Evolutionary conservation across 2,888 invertebrate species (phyloP).

Genomic region (Pomacea canaliculata): DNA sequence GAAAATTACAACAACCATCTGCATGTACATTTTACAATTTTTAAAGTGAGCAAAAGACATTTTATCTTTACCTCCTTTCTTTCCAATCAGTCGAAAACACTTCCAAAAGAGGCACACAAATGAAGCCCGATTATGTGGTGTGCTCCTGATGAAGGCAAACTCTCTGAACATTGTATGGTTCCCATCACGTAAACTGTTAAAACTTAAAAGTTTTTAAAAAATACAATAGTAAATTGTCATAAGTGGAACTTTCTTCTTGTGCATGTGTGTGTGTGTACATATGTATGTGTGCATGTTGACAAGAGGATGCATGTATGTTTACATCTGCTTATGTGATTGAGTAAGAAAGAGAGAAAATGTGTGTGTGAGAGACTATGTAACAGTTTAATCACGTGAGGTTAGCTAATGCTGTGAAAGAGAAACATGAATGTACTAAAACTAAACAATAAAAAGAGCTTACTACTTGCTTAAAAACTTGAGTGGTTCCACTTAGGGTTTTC

Average conservation of each 20-base stretch:
- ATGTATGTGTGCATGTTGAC: background rate
- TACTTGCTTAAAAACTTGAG: constrained; percentile 68
- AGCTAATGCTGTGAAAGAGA: no score
- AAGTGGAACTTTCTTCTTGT: background rate
- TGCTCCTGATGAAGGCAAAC: constrained; percentile 62
- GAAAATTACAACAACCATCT: no score
- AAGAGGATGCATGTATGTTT: background rate
- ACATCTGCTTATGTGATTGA: no score
- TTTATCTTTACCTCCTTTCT: constrained; percentile 63
- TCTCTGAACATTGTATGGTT: constrained; percentile 69
- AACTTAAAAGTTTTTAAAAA: constrained; percentile 49
- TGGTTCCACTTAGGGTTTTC: constrained; percentile 68
- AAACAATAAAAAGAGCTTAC: constrained; percentile 52
- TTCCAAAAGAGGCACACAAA: constrained; percentile 68
- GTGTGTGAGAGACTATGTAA: no score
- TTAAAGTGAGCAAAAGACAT: no score
- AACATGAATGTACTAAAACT: no score
- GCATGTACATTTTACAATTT: no score
- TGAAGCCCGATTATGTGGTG: constrained; percentile 67
- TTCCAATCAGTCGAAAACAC: constrained; percentile 66
- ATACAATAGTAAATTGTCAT: background rate
- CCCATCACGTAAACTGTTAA: constrained; percentile 64
- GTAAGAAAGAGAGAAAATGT: no score
- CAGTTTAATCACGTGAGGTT: no score
- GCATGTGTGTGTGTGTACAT: background rate